Evolutionary conservation across 2,888 invertebrate species (phyloP).

Genomic region (Ophraella communa): DNA sequence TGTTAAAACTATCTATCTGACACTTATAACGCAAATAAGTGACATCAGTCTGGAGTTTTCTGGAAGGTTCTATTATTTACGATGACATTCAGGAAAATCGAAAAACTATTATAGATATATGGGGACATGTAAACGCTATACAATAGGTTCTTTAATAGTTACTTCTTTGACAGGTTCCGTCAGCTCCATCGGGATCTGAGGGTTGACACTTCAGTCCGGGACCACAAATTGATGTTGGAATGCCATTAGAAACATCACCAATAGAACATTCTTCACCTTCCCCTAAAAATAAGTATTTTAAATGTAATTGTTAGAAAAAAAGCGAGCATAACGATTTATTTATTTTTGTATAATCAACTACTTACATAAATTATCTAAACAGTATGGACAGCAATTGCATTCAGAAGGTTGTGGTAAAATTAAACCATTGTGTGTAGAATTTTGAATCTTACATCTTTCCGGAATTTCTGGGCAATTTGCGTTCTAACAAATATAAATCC

Average conservation of each 20-base stretch:
- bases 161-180: constrained; percentile 63
- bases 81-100: no score
- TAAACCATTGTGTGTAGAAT: constrained; percentile 65
- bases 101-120: no score
- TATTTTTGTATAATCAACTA: constrained; percentile 5
- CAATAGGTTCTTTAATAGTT: constrained; percentile 51
- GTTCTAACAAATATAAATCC: constrained; percentile 14
- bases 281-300: constrained; percentile 54
- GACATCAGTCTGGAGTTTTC: no score
- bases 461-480: constrained; percentile 48
- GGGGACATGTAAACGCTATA: no score
- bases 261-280: constrained; percentile 61
- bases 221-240: constrained; percentile 67
- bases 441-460: constrained; percentile 63
- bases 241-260: constrained; percentile 60
- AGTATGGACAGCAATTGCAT: constrained; percentile 71
- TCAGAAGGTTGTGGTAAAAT: constrained; percentile 64
- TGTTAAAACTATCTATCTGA: no score
- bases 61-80: no score
- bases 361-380: constrained; percentile 65
- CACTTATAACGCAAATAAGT: no score
- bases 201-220: constrained; percentile 63
- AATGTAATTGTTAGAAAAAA: not conserved
- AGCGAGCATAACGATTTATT: no score
- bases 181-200: constrained; percentile 28